Percentiles rank a stretch among this genome's conserved stretches.
Evolutionary conservation across 2,888 invertebrate species (phyloP).

Genomic region (Dicyrtoma fusca): DNA sequence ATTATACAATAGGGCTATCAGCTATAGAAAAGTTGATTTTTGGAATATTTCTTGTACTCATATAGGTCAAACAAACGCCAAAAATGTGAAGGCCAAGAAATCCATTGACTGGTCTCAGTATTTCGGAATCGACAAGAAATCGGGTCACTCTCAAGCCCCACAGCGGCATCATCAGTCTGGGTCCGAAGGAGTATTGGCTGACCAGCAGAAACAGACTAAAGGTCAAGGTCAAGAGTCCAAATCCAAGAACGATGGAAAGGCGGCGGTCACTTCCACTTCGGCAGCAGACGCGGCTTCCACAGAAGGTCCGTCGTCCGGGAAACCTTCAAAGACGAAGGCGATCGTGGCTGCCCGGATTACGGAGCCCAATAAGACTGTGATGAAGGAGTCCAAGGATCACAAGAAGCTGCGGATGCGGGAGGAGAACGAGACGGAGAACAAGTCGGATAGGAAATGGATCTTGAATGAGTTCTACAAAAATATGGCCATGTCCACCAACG

Average conservation of each 20-base stretch:
- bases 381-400: conserved; percentile 35
- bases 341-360: conserved; percentile 26
- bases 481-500: conserved; percentile 56
- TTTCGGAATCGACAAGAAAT: conserved; percentile 80
- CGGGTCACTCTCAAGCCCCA: conserved; percentile 64
- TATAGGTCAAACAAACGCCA: background rate
- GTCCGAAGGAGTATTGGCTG: too few relatives aligned
- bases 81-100: conserved; percentile 66
- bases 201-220: background rate
- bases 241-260: too few relatives aligned
- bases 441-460: conserved; percentile 61
- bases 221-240: background rate
- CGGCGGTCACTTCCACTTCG: background rate
- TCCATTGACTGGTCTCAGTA: conserved; percentile 86
- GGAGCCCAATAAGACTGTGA: conserved; percentile 29
- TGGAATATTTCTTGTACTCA: too few relatives aligned
- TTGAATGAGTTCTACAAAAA: conserved; percentile 65
- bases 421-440: conserved; percentile 64
- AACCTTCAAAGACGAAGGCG: conserved; percentile 16
- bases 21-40: too few relatives aligned
- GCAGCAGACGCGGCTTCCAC: background rate
- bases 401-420: conserved; percentile 57
- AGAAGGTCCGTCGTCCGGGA: background rate
- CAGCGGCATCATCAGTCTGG: conserved; percentile 60
- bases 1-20: too few relatives aligned